These are phyloP conservation scores for Corynorhinus townsendii DNA, from an alignment of 2,113 vertebrate species.

Conservation along the genomic window DNA sequence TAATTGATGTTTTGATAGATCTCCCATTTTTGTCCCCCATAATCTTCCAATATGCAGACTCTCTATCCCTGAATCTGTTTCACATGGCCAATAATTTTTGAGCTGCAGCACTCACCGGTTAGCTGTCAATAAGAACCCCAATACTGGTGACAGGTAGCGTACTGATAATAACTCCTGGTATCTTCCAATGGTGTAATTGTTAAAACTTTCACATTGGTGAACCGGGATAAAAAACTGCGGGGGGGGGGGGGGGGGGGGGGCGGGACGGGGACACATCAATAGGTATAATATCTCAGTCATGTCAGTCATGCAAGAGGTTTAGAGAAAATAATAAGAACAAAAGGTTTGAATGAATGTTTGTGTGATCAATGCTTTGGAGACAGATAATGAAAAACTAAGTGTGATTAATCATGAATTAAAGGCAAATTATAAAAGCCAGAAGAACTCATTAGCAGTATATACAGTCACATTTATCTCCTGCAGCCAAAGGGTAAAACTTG, in stretches of 20 bases:
- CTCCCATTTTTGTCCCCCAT: background rate
- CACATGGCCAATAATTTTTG: background rate
- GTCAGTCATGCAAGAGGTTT: background rate
- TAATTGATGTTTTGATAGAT: background rate
- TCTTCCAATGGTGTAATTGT: background rate
- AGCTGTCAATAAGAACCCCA: background rate
- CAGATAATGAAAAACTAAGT: conserved; percentile 1
- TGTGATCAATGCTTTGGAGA: background rate
- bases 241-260: background rate
- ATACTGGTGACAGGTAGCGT: background rate
- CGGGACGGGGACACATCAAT: too few species aligned
- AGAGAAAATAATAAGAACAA: conserved; percentile 16
- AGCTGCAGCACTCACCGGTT: background rate
- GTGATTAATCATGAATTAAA: conserved; percentile 11
- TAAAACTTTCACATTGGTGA: background rate
- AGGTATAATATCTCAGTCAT: background rate
- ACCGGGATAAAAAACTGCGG: background rate
- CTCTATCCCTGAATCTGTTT: background rate
- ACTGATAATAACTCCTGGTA: background rate
- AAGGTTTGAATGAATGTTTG: background rate
- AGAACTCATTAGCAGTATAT: background rate
- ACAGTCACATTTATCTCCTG: background rate
- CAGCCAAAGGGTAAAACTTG: background rate
- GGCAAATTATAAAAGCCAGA: conserved; percentile 18
- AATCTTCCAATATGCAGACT: background rate